Evolutionary conservation across 2,113 vertebrate species (phyloP).

Genomic region (Nothobranchius furzeri): DNA sequence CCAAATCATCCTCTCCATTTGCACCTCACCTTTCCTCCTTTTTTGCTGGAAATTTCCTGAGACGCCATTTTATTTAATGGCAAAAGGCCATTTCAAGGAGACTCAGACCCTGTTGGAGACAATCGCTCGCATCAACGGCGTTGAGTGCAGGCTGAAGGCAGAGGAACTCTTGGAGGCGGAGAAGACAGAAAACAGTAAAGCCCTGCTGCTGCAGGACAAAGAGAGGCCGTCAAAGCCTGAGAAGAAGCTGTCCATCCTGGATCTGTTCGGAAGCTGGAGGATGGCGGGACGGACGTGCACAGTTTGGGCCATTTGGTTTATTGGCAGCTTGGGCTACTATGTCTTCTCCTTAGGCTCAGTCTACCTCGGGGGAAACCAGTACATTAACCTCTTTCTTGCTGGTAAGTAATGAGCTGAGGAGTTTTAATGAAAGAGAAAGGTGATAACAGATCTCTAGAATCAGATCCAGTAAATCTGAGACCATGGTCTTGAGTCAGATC

Average conservation of each 20-base stretch:
- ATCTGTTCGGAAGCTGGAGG: conserved; percentile 86
- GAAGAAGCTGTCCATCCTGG: conserved; percentile 84
- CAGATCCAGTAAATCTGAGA: too few species aligned
- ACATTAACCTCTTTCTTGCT: conserved; percentile 90
- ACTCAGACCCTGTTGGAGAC: conserved; percentile 83
- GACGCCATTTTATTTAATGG: conserved; percentile 92
- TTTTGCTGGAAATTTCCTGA: conserved; percentile 95
- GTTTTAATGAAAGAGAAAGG: neutral
- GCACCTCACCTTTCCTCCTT: conserved; percentile 88
- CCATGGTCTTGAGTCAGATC: too few species aligned
- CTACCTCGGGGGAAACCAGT: conserved; percentile 88
- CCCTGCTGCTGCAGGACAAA: conserved; percentile 38
- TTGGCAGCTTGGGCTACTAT: conserved; percentile 92
- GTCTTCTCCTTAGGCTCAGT: conserved; percentile 89
- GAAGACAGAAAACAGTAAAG: conserved; percentile 17
- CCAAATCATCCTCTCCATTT: conserved; percentile 87
- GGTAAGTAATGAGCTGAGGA: conserved; percentile 73
- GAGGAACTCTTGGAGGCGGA: conserved; percentile 80
- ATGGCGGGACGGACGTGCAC: conserved; percentile 86
- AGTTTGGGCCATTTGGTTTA: conserved; percentile 94
- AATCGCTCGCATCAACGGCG: conserved; percentile 86
- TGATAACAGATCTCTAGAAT: neutral
- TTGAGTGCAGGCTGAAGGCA: conserved; percentile 76
- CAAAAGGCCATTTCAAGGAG: conserved; percentile 82
- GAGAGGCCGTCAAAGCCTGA: neutral